Percentiles rank a stretch among this genome's conserved stretches.
Evolutionary conservation across 2,797 vertebrate genomes (phyloP).

Genomic region (Tinamus major): DNA sequence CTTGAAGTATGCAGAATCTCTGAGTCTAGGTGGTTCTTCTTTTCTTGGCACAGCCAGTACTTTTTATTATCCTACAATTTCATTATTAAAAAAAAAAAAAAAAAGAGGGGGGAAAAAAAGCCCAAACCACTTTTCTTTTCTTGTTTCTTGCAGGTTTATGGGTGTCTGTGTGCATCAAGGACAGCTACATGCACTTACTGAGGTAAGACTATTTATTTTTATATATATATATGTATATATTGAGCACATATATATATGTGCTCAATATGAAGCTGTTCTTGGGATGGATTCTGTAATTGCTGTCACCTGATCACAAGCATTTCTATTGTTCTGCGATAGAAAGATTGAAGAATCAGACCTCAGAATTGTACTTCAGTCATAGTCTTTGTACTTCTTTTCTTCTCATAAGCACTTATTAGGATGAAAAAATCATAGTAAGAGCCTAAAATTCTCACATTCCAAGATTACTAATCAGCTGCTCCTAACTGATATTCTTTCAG

Average conservation of each 20-base stretch:
- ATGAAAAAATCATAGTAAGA: neutral
- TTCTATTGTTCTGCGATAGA: neutral
- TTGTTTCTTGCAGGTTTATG: constrained; percentile 90
- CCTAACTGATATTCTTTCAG: neutral
- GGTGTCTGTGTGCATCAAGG: constrained; percentile 98
- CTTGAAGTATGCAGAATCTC: neutral
- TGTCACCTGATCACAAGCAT: neutral
- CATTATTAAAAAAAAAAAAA: neutral
- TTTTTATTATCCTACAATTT: neutral
- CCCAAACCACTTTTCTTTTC: constrained; percentile 68
- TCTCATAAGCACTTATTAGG: neutral
- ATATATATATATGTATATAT: neutral
- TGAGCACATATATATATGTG: neutral
- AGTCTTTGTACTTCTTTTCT: neutral
- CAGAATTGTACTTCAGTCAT: neutral
- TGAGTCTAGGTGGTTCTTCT: neutral
- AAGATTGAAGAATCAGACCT: neutral
- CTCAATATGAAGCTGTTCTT: neutral
- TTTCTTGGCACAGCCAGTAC: neutral
- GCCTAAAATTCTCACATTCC: neutral
- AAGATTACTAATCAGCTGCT: neutral
- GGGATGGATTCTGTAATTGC: neutral
- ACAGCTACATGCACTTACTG: constrained; percentile 96
- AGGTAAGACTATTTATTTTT: constrained; percentile 86
- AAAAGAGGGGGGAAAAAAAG: neutral